These are phyloP conservation scores for Brachionus plicatilis DNA, from an alignment of 1,140 invertebrate genomes.

Conservation along the genomic window DNA sequence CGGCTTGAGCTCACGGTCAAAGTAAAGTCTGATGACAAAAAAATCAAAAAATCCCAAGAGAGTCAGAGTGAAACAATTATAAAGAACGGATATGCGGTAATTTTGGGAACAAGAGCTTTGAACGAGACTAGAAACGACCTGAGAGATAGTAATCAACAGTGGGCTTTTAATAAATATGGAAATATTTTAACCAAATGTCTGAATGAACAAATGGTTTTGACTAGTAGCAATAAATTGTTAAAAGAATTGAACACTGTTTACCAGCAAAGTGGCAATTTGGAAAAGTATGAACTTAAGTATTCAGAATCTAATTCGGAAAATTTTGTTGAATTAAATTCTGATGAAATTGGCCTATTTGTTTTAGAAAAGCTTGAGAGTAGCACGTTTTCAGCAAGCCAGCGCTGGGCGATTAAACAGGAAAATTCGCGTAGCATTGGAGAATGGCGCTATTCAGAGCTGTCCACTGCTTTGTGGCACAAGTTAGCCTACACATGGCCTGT, in stretches of 20 bases:
- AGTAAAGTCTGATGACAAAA: background rate
- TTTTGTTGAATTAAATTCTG: background rate
- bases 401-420: constrained; percentile 37
- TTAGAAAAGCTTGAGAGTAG: background rate
- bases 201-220: constrained; percentile 29
- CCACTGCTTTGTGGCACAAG: constrained; percentile 54
- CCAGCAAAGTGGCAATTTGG: background rate
- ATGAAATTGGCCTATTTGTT: constrained; percentile 8
- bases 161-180: constrained; percentile 36
- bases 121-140: background rate
- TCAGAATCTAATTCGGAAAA: background rate
- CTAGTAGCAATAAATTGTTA: background rate
- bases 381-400: background rate
- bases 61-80: background rate
- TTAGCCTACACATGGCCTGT: constrained; percentile 54
- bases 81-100: background rate
- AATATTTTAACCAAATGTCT: background rate
- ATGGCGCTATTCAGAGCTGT: constrained; percentile 52
- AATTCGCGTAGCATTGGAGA: constrained; percentile 46
- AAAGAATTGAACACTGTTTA: background rate
- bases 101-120: background rate
- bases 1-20: background rate
- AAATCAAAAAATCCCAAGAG: background rate
- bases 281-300: background rate
- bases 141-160: background rate